Conservation (phyloP, 2,113 vertebrate species). For the Cervus canadensis region DNA sequence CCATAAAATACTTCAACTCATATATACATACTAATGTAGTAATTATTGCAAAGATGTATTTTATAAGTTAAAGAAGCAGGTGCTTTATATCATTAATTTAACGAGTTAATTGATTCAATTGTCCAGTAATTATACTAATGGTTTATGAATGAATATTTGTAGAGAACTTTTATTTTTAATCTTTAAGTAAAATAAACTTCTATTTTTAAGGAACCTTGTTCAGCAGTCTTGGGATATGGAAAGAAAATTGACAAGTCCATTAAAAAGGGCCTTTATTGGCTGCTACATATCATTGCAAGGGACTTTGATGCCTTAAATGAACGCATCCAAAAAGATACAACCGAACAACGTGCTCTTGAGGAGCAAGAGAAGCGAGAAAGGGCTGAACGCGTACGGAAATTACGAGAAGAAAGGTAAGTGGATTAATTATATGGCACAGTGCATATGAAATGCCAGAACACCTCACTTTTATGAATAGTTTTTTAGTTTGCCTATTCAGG, state of each 20-base stretch:
- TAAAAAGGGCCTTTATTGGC: conserved; percentile 93
- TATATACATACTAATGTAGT: not conserved
- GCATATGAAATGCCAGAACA: not conserved
- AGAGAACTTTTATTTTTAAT: conserved; percentile 10
- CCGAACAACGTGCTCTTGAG: conserved; percentile 89
- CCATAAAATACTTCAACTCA: not conserved
- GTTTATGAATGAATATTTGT: conserved; percentile 13
- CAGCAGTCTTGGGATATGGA: conserved; percentile 89
- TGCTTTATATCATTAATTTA: not conserved
- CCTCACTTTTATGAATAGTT: not conserved
- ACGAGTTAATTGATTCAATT: conserved; percentile 26
- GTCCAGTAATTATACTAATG: not conserved
- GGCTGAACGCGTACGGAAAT: conserved; percentile 87
- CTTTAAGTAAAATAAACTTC: not conserved
- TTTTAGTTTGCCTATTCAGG: not conserved
- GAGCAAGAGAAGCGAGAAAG: conserved; percentile 92
- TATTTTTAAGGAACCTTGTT: conserved; percentile 90
- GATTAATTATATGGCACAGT: not conserved
- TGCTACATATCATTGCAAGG: conserved; percentile 92
- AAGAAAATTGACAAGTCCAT: conserved; percentile 97
- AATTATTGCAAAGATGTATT: not conserved
- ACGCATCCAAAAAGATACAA: conserved; percentile 92
- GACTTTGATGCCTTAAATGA: conserved; percentile 93
- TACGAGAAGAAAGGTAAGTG: conserved; percentile 91
- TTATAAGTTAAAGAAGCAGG: not conserved